phyloP scores from a whole-genome alignment of 2,113 vertebrate genomes.

The Rhinoderma darwinii region DNA sequence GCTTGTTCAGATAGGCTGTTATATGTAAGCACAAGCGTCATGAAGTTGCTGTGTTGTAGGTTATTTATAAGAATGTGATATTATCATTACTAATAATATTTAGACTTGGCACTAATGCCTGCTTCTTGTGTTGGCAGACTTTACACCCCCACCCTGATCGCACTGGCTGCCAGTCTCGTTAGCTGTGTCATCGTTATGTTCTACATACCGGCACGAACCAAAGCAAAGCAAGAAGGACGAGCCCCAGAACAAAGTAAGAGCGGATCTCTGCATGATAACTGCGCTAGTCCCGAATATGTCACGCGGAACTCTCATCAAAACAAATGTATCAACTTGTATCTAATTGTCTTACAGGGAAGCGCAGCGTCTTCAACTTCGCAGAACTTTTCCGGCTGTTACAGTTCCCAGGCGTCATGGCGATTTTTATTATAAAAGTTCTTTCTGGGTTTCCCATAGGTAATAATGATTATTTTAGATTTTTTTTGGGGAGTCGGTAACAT shows the following conservation, averaged over 20 bases:
- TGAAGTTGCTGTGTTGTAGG: background rate
- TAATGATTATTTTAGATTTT: background rate
- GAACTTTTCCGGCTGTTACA: constrained; percentile 83
- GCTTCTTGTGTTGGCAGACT: constrained; percentile 71
- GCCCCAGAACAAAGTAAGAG: constrained; percentile 69
- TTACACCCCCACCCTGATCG: constrained; percentile 72
- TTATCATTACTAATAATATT: constrained; percentile 15
- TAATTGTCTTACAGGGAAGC: constrained; percentile 60
- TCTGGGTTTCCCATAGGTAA: constrained; percentile 87
- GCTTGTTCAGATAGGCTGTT: background rate
- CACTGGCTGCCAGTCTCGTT: constrained; percentile 74
- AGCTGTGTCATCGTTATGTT: constrained; percentile 76
- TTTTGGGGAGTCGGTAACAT: background rate
- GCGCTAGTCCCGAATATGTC: background rate
- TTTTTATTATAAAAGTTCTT: constrained; percentile 85
- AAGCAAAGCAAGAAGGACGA: constrained; percentile 63
- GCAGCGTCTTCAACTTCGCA: constrained; percentile 80
- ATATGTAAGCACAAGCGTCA: background rate
- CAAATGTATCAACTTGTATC: background rate
- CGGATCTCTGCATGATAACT: background rate
- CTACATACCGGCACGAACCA: constrained; percentile 82
- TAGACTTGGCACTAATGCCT: background rate
- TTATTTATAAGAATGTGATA: background rate
- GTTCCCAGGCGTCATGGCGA: constrained; percentile 79
- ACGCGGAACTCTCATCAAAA: background rate